Evolutionary conservation across 1,140 invertebrate genomes (phyloP), one percentile per base, ranked within the genome.

Genomic region (Himalopsyche phryganea): DNA sequence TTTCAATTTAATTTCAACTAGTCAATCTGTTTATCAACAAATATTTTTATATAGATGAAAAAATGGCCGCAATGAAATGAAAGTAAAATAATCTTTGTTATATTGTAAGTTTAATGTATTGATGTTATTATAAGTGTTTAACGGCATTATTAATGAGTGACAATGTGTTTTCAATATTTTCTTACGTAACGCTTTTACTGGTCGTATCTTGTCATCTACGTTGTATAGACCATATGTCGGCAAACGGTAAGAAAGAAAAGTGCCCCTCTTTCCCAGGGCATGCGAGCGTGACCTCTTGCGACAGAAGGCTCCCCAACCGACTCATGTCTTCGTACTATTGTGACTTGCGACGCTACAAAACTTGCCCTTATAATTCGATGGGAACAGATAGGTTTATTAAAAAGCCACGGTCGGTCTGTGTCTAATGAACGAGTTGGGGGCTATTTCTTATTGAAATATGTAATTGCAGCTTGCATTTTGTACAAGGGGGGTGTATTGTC

Each of bases 351-450:
- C 23, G 7, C 3, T 60, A 44, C 48, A 55, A 13, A 46, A 46
- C 46, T 13, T 32, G n/a, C 23, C 46, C 45, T 56, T 48, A 18
- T 18, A 20, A 54, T 50, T 60, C 59, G 59, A 63, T 58, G 49
- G 60, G 54, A 62, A 58, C 51, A 15, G 20, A 55, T 53, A n/a
- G 44, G 46, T 47, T 56, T 63, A 59, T 63, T 59, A 63, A 59
- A 63, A 56, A 19, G 61, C 58, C 57, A 63, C 56, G 61, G 46
- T 58, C 56, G n/a, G 48, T 14, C 52, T 55, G 47, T 55, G 20
- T 63, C 56, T 63, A 55, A 59, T 63, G 46, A 50, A 50, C 28
- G 56, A 38, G 28, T 36, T 13, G 7, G 32, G n/a, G 11, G 6
- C 38, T 18, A 23, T 49, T 58, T 58, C 51, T 61, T 50, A 56